Percentiles rank a stretch among this genome's conserved stretches.
Conservation (phyloP, 2,888 invertebrate genomes). For the Melikaiella ostensackeni region DNA sequence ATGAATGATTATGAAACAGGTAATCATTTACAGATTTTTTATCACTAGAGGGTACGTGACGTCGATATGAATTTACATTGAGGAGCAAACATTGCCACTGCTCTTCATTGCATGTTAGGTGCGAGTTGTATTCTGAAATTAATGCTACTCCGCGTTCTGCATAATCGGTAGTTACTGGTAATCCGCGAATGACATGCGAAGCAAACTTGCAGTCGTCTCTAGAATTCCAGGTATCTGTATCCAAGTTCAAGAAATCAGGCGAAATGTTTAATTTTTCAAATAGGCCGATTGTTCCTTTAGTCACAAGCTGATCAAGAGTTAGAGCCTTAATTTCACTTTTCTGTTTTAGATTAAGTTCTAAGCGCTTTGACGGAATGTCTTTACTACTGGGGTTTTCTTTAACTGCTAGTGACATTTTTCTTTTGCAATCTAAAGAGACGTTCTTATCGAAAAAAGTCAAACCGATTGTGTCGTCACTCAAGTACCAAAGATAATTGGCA, state of each 20-base stretch:
- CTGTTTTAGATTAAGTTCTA: background rate
- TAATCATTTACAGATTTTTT: too few relatives aligned
- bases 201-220: background rate
- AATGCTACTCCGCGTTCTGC: background rate
- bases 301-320: background rate
- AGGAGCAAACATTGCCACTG: too few relatives aligned
- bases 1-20: too few relatives aligned
- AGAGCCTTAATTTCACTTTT: background rate
- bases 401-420: constrained; percentile 41
- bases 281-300: background rate
- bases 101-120: too few relatives aligned
- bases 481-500: too few relatives aligned
- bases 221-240: too few relatives aligned
- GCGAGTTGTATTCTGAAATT: too few relatives aligned
- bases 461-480: constrained; percentile 43
- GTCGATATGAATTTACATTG: too few relatives aligned
- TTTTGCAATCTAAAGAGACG: background rate
- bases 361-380: background rate
- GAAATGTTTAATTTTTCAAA: background rate
- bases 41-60: too few relatives aligned
- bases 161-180: background rate
- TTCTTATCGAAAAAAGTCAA: constrained; percentile 47
- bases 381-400: background rate
- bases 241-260: too few relatives aligned
- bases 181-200: background rate